Percentiles rank a stretch among this genome's conserved stretches.
These are phyloP conservation scores for Sycophila texana DNA, from an alignment of 2,888 invertebrate genomes.

Conservation along the genomic window DNA sequence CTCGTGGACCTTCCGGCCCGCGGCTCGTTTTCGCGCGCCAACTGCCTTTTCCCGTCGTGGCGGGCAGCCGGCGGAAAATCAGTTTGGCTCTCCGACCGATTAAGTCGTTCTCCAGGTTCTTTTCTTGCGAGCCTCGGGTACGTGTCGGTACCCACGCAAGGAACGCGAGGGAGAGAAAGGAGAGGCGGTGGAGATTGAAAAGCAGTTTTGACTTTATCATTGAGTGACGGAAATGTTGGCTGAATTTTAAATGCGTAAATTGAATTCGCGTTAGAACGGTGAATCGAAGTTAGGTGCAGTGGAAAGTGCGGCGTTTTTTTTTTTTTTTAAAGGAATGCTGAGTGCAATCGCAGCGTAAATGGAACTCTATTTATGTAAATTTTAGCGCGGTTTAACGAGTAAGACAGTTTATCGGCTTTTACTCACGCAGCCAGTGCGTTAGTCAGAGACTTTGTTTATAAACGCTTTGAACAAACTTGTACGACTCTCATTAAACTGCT, in stretches of 20 bases:
- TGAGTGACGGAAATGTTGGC: neutral
- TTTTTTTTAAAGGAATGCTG: no score
- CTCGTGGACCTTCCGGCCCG: neutral
- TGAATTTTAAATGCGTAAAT: no score
- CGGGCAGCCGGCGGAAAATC: neutral
- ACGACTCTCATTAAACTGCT: neutral
- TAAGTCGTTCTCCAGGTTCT: no score
- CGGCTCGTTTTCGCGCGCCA: constrained; percentile 51
- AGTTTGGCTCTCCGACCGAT: constrained; percentile 22
- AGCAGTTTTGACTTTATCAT: constrained; percentile 14
- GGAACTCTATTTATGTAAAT: neutral
- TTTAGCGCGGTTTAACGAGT: neutral
- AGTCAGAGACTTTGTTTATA: constrained; percentile 9
- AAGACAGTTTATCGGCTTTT: constrained; percentile 2
- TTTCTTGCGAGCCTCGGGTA: no score
- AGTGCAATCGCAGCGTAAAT: no score
- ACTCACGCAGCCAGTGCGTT: neutral
- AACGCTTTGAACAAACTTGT: constrained; percentile 23
- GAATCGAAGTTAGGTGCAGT: constrained; percentile 1
- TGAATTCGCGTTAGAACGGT: no score
- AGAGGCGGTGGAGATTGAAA: constrained; percentile 25
- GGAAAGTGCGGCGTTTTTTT: neutral
- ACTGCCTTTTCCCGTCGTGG: neutral
- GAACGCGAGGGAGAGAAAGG: no score
- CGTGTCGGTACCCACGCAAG: no score